Conservation (phyloP, 1,140 invertebrate genomes). For the Drosophila repletoides region DNA sequence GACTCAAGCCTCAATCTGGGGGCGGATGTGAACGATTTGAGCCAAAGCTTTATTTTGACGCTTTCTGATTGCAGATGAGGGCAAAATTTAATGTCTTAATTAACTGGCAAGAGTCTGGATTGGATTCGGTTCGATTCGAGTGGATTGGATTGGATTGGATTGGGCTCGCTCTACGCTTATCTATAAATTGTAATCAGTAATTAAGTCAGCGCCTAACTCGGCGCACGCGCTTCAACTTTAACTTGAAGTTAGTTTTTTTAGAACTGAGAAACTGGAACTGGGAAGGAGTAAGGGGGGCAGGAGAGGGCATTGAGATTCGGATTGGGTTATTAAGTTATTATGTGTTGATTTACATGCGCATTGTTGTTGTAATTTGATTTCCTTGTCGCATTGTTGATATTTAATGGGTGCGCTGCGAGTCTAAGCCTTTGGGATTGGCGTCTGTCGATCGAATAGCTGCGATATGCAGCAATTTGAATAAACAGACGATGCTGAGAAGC, state of each 20-base stretch:
- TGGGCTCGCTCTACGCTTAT: conserved; percentile 40
- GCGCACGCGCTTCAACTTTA: conserved; percentile 56
- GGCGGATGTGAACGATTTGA: conserved; percentile 76
- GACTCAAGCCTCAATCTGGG: conserved; percentile 18
- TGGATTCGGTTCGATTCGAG: background rate
- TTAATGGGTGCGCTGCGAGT: conserved; percentile 36
- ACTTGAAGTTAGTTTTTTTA: conserved; percentile 1
- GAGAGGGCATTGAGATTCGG: conserved; percentile 9
- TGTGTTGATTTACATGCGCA: conserved; percentile 74
- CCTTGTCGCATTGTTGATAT: conserved; percentile 13
- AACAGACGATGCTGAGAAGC: conserved; percentile 16
- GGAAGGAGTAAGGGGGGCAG: too few relatives aligned
- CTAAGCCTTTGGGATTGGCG: conserved; percentile 34
- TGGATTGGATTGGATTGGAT: conserved; percentile 25
- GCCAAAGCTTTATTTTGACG: conserved; percentile 34
- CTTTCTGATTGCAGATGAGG: conserved; percentile 42
- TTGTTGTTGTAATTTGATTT: conserved; percentile 56
- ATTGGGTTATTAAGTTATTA: conserved; percentile 65
- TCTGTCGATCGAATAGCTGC: conserved; percentile 26
- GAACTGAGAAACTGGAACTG: too few relatives aligned
- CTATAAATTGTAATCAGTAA: conserved; percentile 81
- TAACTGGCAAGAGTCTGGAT: conserved; percentile 50
- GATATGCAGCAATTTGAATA: conserved; percentile 44
- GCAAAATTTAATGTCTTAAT: conserved; percentile 79
- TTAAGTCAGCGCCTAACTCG: conserved; percentile 55